A percentile compares a stretch with the other conserved stretches of the same genome.
phyloP scores from a whole-genome alignment of 2,888 invertebrate species.

The Pheosia tremula region DNA sequence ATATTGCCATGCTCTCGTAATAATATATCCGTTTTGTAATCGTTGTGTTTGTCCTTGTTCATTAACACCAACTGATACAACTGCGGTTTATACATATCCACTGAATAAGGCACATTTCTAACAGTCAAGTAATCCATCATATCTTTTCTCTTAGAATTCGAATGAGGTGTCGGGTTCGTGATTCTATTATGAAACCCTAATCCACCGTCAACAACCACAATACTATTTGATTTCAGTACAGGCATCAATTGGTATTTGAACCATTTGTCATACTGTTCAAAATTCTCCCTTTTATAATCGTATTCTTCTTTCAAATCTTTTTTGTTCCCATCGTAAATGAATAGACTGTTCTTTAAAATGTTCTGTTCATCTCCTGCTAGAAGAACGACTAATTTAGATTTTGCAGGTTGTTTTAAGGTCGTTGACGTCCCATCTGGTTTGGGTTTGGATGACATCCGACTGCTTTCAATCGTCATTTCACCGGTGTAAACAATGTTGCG shows the following conservation, averaged over 20 bases:
- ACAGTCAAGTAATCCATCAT: constrained; percentile 47
- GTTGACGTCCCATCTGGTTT: constrained; percentile 43
- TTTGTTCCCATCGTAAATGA: constrained; percentile 42
- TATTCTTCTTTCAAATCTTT: constrained; percentile 43
- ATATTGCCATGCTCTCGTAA: constrained; percentile 41
- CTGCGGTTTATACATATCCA: constrained; percentile 46
- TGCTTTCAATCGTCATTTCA: constrained; percentile 41
- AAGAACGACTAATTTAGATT: constrained; percentile 38
- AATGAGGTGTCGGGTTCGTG: constrained; percentile 41
- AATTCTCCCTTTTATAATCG: constrained; percentile 40
- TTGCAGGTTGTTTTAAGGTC: constrained; percentile 45
- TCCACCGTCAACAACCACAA: constrained; percentile 45
- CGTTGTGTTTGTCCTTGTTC: constrained; percentile 42
- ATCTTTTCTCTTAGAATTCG: constrained; percentile 43
- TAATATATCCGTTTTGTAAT: constrained; percentile 42
- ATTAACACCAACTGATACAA: constrained; percentile 42
- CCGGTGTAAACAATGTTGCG: constrained; percentile 45
- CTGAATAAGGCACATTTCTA: constrained; percentile 40
- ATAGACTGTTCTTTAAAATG: constrained; percentile 37
- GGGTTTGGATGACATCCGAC: constrained; percentile 42
- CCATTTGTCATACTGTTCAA: constrained; percentile 47
- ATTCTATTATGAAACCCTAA: constrained; percentile 42
- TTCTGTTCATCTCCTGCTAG: constrained; percentile 43
- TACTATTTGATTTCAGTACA: constrained; percentile 39
- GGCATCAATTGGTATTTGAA: constrained; percentile 42